A percentile compares a stretch with the other conserved stretches of the same genome.
Conservation (phyloP, 1,140 invertebrate species). For the Potamilus streckersoni region DNA sequence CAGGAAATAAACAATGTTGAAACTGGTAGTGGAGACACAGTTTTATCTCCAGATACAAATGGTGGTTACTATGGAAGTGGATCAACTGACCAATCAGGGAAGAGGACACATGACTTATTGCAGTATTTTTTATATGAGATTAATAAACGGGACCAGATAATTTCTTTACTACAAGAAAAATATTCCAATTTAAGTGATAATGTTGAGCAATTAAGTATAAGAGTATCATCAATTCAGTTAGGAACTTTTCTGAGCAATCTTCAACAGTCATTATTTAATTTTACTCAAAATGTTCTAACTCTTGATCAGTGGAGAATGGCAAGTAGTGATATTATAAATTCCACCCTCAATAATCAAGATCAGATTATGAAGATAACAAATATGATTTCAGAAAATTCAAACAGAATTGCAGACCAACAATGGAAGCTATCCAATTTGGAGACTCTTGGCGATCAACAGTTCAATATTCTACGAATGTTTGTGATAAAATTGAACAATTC, state of each 20-base stretch:
- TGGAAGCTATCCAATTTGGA: conserved; percentile 38
- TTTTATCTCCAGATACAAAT: too few species aligned
- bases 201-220: conserved; percentile 26
- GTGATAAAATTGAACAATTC: conserved; percentile 56
- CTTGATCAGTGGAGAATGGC: conserved; percentile 53
- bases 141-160: conserved; percentile 29
- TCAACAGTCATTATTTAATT: conserved; percentile 48
- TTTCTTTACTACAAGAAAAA: conserved; percentile 28
- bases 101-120: too few species aligned
- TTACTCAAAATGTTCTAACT: conserved; percentile 55
- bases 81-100: too few species aligned
- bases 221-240: conserved; percentile 40
- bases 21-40: too few species aligned
- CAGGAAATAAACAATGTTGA: too few species aligned
- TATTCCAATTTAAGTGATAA: conserved; percentile 30
- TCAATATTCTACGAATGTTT: conserved; percentile 45
- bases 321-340: conserved; percentile 41
- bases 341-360: conserved; percentile 44
- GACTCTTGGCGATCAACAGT: conserved; percentile 42
- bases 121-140: conserved; percentile 25
- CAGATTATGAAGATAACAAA: conserved; percentile 44
- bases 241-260: conserved; percentile 50
- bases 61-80: too few species aligned
- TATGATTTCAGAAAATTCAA: conserved; percentile 43
- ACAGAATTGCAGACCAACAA: conserved; percentile 41